Conservation (phyloP, 2,113 vertebrate species). For the pig (Sus scrofa) region DNA sequence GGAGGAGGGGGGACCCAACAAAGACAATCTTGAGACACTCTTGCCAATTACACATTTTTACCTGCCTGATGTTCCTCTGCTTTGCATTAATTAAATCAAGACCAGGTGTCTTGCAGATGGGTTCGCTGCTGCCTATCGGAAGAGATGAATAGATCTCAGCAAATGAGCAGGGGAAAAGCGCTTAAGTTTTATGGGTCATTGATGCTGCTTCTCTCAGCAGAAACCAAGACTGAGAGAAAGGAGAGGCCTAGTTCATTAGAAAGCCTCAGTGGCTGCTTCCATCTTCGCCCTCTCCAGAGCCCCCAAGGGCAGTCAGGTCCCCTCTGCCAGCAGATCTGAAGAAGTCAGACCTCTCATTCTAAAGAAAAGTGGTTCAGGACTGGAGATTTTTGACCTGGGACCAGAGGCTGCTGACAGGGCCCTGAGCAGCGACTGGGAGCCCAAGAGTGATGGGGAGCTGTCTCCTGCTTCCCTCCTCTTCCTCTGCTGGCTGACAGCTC, state of each 20-base stretch:
- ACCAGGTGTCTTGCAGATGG: conserved; percentile 70
- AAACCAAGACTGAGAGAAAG: conserved; percentile 53
- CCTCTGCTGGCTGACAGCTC: not conserved
- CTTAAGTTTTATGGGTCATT: conserved; percentile 59
- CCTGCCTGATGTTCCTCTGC: conserved; percentile 59
- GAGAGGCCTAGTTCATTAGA: not conserved
- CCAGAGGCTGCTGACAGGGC: not conserved
- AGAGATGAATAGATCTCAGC: conserved; percentile 77
- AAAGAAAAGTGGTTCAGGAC: not conserved
- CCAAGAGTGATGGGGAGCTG: not conserved
- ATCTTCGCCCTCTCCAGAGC: not conserved
- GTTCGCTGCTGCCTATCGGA: conserved; percentile 71
- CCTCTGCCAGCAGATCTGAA: not conserved
- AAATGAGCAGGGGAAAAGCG: conserved; percentile 27
- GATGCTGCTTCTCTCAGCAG: conserved; percentile 68
- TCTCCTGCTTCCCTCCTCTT: not conserved
- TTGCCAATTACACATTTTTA: conserved; percentile 71
- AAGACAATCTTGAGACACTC: conserved; percentile 68
- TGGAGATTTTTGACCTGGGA: not conserved
- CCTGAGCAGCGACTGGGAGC: not conserved
- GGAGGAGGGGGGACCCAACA: not conserved
- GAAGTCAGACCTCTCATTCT: not conserved
- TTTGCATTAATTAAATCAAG: conserved; percentile 77
- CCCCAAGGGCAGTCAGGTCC: not conserved
- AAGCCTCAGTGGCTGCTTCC: not conserved